Conservation (phyloP, 2,888 invertebrate species). For the Drosophila demipolita region DNA sequence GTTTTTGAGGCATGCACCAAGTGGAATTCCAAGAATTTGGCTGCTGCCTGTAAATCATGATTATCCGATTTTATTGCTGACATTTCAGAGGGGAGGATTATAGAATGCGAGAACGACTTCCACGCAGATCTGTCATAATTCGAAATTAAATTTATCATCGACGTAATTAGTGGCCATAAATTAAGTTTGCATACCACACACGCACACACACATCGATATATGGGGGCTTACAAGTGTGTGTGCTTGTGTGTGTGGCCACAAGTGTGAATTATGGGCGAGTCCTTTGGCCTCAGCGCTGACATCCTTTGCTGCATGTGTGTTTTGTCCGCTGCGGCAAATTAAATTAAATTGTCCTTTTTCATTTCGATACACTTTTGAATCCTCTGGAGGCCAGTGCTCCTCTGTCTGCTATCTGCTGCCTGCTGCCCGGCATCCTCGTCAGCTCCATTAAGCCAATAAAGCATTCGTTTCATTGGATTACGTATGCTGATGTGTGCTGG, state of each 20-base stretch:
- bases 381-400: constrained; percentile 51
- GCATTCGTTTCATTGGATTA: constrained; percentile 81
- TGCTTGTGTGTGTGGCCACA: constrained; percentile 57
- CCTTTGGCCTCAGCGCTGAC: constrained; percentile 39
- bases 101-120: constrained; percentile 10
- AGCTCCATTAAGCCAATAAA: constrained; percentile 80
- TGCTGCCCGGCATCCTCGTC: constrained; percentile 53
- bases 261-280: constrained; percentile 74
- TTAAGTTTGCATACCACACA: constrained; percentile 48
- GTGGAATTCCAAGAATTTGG: constrained; percentile 38
- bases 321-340: constrained; percentile 71
- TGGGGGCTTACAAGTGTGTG: constrained; percentile 16
- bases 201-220: background rate
- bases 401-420: background rate
- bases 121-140: constrained; percentile 54
- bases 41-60: constrained; percentile 69
- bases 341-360: constrained; percentile 84
- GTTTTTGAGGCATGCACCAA: constrained; percentile 18
- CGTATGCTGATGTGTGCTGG: constrained; percentile 69
- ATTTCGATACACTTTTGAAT: constrained; percentile 75
- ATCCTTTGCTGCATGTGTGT: constrained; percentile 48
- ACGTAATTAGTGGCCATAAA: constrained; percentile 83
- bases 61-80: constrained; percentile 71
- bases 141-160: constrained; percentile 82
- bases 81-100: constrained; percentile 45